phyloP scores from a whole-genome alignment of 2,113 vertebrate species.

The Typhlomys cinereus region DNA sequence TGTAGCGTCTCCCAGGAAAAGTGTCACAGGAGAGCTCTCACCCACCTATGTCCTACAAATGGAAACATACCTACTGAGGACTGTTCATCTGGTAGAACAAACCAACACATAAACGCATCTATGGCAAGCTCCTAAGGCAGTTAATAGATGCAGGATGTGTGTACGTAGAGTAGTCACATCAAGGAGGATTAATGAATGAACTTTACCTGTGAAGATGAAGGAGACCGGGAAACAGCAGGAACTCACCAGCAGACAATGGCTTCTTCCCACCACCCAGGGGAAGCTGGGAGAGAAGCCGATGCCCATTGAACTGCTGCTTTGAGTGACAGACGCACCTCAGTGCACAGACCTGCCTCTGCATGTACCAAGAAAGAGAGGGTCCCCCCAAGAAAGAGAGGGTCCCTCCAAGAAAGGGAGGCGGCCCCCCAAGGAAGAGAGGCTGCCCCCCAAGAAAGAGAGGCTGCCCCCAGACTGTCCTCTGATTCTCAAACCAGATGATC shows the following conservation, averaged over 20 bases:
- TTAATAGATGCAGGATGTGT: not conserved
- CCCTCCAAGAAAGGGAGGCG: not conserved
- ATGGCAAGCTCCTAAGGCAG: not conserved
- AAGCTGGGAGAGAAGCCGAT: not conserved
- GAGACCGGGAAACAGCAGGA: not conserved
- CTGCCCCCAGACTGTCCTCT: not conserved
- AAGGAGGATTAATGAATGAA: not conserved
- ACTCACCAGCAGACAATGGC: not conserved
- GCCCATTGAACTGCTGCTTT: not conserved
- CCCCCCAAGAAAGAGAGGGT: too few relatives aligned
- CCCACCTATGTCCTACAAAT: not conserved
- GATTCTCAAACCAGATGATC: not conserved
- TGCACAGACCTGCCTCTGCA: not conserved
- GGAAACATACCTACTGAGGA: conserved; percentile 2
- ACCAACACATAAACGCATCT: conserved; percentile 17
- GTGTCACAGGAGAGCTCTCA: too few relatives aligned
- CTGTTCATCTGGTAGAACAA: not conserved
- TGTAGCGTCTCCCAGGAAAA: too few relatives aligned
- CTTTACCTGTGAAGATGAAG: not conserved
- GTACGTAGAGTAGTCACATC: not conserved
- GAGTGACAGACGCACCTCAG: not conserved
- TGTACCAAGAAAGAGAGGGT: not conserved
- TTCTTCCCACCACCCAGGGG: not conserved
- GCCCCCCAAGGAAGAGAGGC: not conserved
- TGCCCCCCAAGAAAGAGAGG: not conserved